Evolutionary conservation across 2,797 vertebrate species (phyloP), one percentile per base, ranked within the genome.

Genomic region (Notolepis coatsorum): DNA sequence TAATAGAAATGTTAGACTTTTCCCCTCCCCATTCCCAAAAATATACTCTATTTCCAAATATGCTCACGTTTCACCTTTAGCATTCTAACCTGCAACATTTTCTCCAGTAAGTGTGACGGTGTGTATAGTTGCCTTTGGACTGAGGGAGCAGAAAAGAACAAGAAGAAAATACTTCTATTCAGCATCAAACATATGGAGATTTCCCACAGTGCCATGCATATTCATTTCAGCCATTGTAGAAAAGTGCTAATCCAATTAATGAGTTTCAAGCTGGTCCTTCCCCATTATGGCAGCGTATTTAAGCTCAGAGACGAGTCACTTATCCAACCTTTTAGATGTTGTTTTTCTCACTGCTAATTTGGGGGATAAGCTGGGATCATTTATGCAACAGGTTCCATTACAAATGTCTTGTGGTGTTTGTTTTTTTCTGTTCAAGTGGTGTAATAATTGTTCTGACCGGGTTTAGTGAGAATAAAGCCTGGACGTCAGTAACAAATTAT

Each of bases 211-310:
- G 74, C 71, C 73, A 88, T 88, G 77, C 79, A 82, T 81, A 75
- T 86, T 82, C 77, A 87, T 81, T 73, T 79, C 58, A 80, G 82
- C 90, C 86, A 79, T 89, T 86, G 72, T 78, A 85, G 57, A 77
- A 56, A 65, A 82, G 81, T 86, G 74, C 85, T 52, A 93, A 93
- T 92, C 90, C 89, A 91, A 84, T 94, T 93, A 93, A 91, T 82
- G 85, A 80, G 82, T 33, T 0, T 84, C 88, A 93, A 79, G 88
- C 86, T 77, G 85, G 77, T 90, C 52, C 80, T 84, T 89, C 81
- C 70, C 86, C 82, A 91, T 88, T 88, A 81, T 68, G 75, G 71
- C 58, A 24, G 82, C 83, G 78, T 88, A 82, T 91, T 89, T 77
- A 85, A 71, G 61, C 75, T 80, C 68, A 62, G 70, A 79, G 80